A percentile compares a stretch with the other conserved stretches of the same genome.
Evolutionary conservation across 2,113 vertebrate genomes (phyloP).

Genomic region (Grammomys surdaster): DNA sequence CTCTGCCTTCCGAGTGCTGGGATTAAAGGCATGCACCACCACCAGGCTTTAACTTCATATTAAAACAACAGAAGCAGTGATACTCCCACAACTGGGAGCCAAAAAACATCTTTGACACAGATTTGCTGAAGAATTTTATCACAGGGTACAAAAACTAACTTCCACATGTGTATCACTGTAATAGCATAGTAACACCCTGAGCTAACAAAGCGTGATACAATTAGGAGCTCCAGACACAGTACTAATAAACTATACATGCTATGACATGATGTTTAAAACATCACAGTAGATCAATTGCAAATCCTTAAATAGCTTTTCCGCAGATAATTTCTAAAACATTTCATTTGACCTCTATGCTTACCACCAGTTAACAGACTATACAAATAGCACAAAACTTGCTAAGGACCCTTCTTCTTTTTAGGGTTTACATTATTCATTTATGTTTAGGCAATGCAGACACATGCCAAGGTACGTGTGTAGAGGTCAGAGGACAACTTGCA

Average conservation of each 20-base stretch:
- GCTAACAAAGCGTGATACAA: constrained; percentile 2
- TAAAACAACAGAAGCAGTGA: not conserved
- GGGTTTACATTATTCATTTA: not conserved
- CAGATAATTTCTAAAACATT: not conserved
- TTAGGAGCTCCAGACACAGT: constrained; percentile 1
- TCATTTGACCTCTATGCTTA: not conserved
- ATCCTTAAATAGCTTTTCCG: not conserved
- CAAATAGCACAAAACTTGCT: not conserved
- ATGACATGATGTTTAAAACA: not conserved
- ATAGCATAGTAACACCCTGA: not conserved
- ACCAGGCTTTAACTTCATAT: not conserved
- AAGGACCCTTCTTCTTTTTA: not conserved
- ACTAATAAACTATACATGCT: not conserved
- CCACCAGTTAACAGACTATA: not conserved
- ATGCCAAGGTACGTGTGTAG: accelerated
- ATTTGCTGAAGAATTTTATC: not conserved
- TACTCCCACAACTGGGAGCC: not conserved
- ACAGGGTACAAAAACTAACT: not conserved
- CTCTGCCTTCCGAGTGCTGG: no score
- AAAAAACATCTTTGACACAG: not conserved
- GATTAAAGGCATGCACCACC: no score
- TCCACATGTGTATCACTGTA: not conserved
- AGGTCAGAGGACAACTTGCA: not conserved
- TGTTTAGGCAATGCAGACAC: no score
- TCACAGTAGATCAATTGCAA: not conserved